Evolutionary conservation across 1,140 invertebrate genomes (phyloP), one percentile per base, ranked within the genome.

Genomic region (Pogonomyrmex barbatus): DNA sequence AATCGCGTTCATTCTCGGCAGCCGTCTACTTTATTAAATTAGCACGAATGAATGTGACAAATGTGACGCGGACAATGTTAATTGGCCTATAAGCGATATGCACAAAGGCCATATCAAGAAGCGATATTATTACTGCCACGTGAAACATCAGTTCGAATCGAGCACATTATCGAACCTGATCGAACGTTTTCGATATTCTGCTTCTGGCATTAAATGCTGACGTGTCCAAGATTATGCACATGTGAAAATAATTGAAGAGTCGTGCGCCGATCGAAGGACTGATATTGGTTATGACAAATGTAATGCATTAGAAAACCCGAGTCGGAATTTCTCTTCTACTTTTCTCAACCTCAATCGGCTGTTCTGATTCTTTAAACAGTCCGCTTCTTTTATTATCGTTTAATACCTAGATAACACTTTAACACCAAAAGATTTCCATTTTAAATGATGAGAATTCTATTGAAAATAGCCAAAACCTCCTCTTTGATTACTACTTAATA

Each of bases 21-120:
- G 68, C 54, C 58, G 54, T 60, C 68, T 33, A 47, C 54, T 83
- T 83, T 47, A 83, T 75, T 75, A 50, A 83, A 83, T 83, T 75
- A 50, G 54, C 10, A 30, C 10, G 30, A 75, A 30, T 73, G 14
- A 39, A 52, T 65, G 45, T 65, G 79, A 70, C 65, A 81, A 81
- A 81, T 71, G 50, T 42, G 50, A 30, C 17, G 50, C 39, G 63
- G 24, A 45, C 52, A 47, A 73, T 58, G 39, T 60, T 75, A 83
- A 83, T 83, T 83, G 45, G 33, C n/a, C 24, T 24, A 50, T 17
- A 62, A 62, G 36, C 52, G 79, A 50, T 50, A 73, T 73, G 17
- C 42, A 60, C 30, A 73, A 73, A 73, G 54, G 30, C 30, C 1
- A 24, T 24, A 73, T 73, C 52, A 75, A 50, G 68, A 9, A 54